These are phyloP conservation scores for Diplolepis rosae DNA, from an alignment of 2,888 invertebrate genomes.

Conservation along the genomic window DNA sequence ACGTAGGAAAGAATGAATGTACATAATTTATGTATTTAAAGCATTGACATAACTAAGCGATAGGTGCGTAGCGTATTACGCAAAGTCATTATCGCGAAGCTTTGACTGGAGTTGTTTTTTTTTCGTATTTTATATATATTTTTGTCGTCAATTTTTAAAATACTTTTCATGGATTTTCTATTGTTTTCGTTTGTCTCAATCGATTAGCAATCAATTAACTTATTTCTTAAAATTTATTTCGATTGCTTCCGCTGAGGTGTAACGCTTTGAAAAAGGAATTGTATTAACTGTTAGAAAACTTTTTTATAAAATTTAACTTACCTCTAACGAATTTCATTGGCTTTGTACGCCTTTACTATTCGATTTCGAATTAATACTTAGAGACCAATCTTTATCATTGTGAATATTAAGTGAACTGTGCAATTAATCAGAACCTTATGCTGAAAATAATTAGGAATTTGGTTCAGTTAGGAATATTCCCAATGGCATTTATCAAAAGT, in stretches of 20 bases:
- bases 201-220: no score
- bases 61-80: slow-evolving; percentile 26
- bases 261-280: slow-evolving; percentile 5
- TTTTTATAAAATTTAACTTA: slow-evolving; percentile 5
- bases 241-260: neutral
- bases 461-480: slow-evolving; percentile 3
- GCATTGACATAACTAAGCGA: slow-evolving; percentile 8
- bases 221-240: neutral
- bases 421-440: slow-evolving; percentile 54
- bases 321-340: neutral
- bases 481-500: neutral
- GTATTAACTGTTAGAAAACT: slow-evolving; percentile 15
- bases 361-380: neutral
- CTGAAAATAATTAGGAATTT: slow-evolving; percentile 50
- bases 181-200: no score
- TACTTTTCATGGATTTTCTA: slow-evolving; percentile 3
- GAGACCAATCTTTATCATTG: slow-evolving; percentile 17
- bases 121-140: slow-evolving; percentile 19
- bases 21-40: slow-evolving; percentile 33
- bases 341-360: neutral
- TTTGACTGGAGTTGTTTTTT: slow-evolving; percentile 25
- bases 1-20: slow-evolving; percentile 31
- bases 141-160: no score
- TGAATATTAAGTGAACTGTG: slow-evolving; percentile 58
- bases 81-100: slow-evolving; percentile 21